Base-by-base conservation (phyloP, 1,140 invertebrate genomes). In the Leptinotarsa undecemlineata region DNA sequence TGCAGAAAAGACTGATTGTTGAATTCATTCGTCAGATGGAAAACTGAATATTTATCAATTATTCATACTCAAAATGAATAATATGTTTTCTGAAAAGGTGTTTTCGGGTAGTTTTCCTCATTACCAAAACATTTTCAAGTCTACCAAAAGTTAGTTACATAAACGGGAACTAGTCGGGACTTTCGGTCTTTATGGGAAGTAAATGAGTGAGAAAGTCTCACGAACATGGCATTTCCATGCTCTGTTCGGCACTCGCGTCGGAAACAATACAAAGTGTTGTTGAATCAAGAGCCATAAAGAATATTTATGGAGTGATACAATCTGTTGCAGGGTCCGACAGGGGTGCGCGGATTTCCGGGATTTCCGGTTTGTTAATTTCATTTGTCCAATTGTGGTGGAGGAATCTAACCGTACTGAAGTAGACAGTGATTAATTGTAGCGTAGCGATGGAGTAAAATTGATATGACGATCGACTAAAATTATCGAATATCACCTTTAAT, bases 331-430 rank as follows among this genome's bases (percentile, higher is more conserved):
- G 87, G 87, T 82, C 78, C 83, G 81, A 82, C 81, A 76, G 87
- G 87, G 80, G 76, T 84, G 72, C 86, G 86, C 81, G 87, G 87
- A 81, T 88, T 84, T 85, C 87, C 87, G 81, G 87, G 87, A 85
- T 87, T 87, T 85, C 87, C 87, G 87, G 87, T 88, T 87, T 85
- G 86, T 88, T 82, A 78, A 75, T 78, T 78, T 80, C 74, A 76
- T 81, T 81, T 69, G 74, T 80, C 73, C 76, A 62, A 74, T 78
- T 71, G 48, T 51, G 80, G 77, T 80, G 80, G 66, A 68, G 76
- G 79, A 17, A 14, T 51, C 64, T 73, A 57, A 68, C 66, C 66
- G 23, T 23, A 23, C 17, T 64, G 62, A 64, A 57, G 15, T 57
- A 57, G 51, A 57, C 3, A 57, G 51, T 57, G 8, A 19, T n/a